Base-by-base conservation (phyloP, 2,888 invertebrate genomes). In the Orthosia gracilis region DNA sequence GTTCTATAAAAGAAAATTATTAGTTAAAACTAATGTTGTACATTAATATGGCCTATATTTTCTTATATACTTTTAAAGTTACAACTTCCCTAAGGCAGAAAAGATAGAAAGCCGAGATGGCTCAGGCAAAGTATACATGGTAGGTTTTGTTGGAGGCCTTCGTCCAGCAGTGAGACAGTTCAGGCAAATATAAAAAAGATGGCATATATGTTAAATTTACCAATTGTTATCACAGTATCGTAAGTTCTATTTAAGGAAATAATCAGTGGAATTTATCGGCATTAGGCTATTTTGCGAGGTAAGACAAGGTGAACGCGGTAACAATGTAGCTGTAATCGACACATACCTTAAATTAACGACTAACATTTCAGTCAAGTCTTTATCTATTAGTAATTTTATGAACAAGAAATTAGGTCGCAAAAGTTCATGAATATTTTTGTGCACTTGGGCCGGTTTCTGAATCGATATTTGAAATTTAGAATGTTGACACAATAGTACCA, bases 261-360 rank as follows among this genome's bases (percentile, higher is more conserved):
- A 73, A 74, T 82, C 80, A 67, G 61, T 74, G 73, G 76, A 80
- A 74, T 85, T 86, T 83, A 87, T 85, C 71, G 85, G 63, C 31
- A 64, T 77, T 84, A 65, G 71, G 70, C n/a, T 82, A 71, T 76
- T 82, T 84, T 69, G 76, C 49, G 67, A 70, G 70, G 72, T 62
- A 73, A 52, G 69, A 72, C 84, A 84, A 85, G 84, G 82, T 74
- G 50, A 84, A 86, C 84, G 63, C 58, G 68, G 86, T 83, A 81
- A 84, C 86, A 84, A 86, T 86, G 81, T 86, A 73, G 77, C 71
- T 63, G 58, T 72, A 76, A 81, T 81, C 82, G 75, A 73, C 73
- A 85, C 78, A 84, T 84, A 84, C 78, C 78, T 83, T 71, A 80
- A 76, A 84, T 82, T 82, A 82, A 80, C 58, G 54, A 65, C 62